A percentile compares a stretch with the other conserved stretches of the same genome.
Evolutionary conservation across 2,797 vertebrate genomes (phyloP).

Genomic region (Galago senegalensis): DNA sequence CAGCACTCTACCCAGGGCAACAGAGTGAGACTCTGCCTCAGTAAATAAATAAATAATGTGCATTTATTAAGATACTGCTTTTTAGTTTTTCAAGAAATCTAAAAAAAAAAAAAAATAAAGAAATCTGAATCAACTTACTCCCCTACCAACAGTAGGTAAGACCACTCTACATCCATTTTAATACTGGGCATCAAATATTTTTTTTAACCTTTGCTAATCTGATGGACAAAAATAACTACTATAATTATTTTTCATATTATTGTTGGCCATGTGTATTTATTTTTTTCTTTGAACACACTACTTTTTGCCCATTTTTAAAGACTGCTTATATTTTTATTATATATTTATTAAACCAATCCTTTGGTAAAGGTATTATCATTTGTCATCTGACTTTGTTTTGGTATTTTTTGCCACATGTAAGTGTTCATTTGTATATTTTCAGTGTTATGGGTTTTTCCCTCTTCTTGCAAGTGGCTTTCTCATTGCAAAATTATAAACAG

Average conservation of each 20-base stretch:
- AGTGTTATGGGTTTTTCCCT: background rate
- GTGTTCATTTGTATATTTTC: background rate
- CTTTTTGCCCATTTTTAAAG: background rate
- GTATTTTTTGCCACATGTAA: background rate
- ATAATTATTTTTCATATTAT: background rate
- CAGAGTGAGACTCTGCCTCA: no score
- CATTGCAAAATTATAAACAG: background rate
- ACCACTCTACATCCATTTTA: background rate
- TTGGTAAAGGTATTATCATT: conserved; percentile 1
- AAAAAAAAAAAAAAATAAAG: background rate
- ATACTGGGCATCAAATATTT: background rate
- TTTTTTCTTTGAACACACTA: background rate
- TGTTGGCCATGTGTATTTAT: background rate
- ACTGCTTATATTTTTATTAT: conserved; percentile 18
- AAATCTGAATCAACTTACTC: conserved; percentile 5
- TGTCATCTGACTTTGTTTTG: conserved; percentile 5
- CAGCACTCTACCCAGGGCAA: no score
- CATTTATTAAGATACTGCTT: background rate
- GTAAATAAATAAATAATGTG: background rate
- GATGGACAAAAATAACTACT: background rate
- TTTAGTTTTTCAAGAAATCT: conserved; percentile 41
- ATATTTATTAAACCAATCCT: conserved; percentile 8
- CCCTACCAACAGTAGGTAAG: background rate
- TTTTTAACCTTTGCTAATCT: conserved; percentile 3
- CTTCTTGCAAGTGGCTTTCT: background rate